Conservation (phyloP, 1,140 invertebrate species). For the Melipona quadrifasciata region DNA sequence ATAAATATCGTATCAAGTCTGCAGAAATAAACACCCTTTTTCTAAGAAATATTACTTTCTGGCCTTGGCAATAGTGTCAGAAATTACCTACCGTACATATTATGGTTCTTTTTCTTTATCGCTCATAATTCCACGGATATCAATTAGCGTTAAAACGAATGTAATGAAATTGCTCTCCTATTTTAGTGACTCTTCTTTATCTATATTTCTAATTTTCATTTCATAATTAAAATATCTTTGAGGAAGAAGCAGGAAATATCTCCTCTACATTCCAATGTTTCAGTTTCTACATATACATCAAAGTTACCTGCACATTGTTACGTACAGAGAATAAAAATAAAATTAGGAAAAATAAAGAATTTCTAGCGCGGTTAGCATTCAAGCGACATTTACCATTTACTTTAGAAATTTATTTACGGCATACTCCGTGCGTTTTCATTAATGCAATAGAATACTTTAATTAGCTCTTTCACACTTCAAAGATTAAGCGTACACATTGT, state of each 20-base stretch:
- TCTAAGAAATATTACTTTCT: conserved; percentile 36
- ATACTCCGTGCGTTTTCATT: neutral
- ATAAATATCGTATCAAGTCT: neutral
- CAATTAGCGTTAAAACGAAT: conserved; percentile 23
- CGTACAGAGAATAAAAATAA: neutral
- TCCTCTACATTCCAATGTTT: neutral
- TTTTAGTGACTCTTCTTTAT: neutral
- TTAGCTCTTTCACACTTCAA: neutral
- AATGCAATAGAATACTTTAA: conserved; percentile 11
- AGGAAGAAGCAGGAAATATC: neutral
- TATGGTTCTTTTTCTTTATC: conserved; percentile 1
- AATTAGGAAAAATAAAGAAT: neutral
- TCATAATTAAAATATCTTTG: neutral
- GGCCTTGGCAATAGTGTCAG: neutral
- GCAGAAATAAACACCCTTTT: neutral
- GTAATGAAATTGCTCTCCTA: conserved; percentile 39
- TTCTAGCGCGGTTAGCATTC: neutral
- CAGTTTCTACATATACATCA: neutral
- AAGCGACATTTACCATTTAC: neutral
- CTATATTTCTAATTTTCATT: neutral
- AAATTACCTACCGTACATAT: neutral
- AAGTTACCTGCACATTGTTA: neutral
- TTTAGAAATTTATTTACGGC: neutral
- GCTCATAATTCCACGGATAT: neutral
- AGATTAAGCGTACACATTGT: neutral